Percentiles rank a stretch among this genome's conserved stretches.
These are phyloP conservation scores for Parotocinclus haroldoi DNA, from an alignment of 2,797 vertebrate genomes.

Conservation along the genomic window DNA sequence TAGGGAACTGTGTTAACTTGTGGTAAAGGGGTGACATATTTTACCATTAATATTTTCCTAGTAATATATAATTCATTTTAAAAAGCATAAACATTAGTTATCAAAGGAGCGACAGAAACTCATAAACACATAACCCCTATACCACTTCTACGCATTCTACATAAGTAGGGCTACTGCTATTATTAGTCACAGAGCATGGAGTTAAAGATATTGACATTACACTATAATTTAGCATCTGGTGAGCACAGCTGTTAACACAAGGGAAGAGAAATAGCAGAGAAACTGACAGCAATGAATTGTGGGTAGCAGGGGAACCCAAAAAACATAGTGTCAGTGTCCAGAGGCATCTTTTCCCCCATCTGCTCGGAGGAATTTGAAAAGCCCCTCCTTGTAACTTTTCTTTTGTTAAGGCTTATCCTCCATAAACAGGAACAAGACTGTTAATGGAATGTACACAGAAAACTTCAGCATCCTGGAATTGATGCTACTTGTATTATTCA, in stretches of 20 bases:
- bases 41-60: too few species aligned
- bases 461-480: conserved; percentile 51
- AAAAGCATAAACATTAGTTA: not conserved
- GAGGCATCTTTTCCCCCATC: conserved; percentile 45
- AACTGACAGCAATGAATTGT: conserved; percentile 47
- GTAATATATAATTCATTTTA: not conserved
- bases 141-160: conserved; percentile 39
- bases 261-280: conserved; percentile 38
- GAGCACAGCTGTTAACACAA: conserved; percentile 60
- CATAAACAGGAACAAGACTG: conserved; percentile 56
- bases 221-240: conserved; percentile 73
- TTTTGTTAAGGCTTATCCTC: conserved; percentile 53
- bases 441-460: conserved; percentile 53
- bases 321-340: conserved; percentile 45
- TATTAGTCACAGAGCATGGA: conserved; percentile 62
- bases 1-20: too few species aligned
- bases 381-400: conserved; percentile 40
- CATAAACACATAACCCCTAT: conserved; percentile 2
- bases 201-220: conserved; percentile 53
- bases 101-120: not conserved
- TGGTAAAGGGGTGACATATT: too few species aligned
- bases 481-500: conserved; percentile 45
- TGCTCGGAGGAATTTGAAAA: conserved; percentile 37
- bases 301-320: conserved; percentile 41
- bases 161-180: conserved; percentile 55